A percentile compares a stretch with the other conserved stretches of the same genome.
Conservation (phyloP, 2,888 invertebrate genomes). For the Agrochola litura region DNA sequence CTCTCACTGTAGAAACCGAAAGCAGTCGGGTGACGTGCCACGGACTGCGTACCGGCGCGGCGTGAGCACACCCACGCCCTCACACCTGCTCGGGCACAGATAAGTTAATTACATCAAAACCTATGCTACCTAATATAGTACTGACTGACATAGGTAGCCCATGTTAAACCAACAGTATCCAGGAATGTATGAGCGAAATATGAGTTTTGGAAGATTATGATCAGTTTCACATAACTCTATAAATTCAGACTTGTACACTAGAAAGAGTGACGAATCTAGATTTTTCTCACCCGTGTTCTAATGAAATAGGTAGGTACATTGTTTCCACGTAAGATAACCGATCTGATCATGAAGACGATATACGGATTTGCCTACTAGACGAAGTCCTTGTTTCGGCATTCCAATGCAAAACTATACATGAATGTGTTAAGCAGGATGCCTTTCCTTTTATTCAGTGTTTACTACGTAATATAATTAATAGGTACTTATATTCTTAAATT, state of each 20-base stretch:
- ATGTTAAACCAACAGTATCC: not conserved
- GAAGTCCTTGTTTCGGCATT: too few species aligned
- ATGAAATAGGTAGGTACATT: not conserved
- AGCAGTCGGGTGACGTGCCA: slow-evolving; percentile 69
- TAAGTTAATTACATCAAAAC: not conserved
- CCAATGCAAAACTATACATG: not conserved
- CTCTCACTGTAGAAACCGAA: slow-evolving; percentile 78
- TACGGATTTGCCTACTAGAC: not conserved
- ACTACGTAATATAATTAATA: not conserved
- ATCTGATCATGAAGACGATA: not conserved
- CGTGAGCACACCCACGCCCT: slow-evolving; percentile 32
- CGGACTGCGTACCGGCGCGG: slow-evolving; percentile 28
- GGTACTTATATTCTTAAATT: slow-evolving; percentile 9
- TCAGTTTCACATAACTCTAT: not conserved
- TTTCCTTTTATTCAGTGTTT: not conserved
- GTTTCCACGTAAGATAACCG: not conserved
- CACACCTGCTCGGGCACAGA: slow-evolving; percentile 10
- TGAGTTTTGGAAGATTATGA: not conserved
- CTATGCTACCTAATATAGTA: not conserved
- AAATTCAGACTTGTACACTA: not conserved
- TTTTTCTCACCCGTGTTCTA: not conserved
- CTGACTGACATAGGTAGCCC: not conserved
- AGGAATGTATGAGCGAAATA: not conserved
- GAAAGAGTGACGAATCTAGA: not conserved
- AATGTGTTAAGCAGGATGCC: not conserved